These are phyloP conservation scores for Pandemis cinnamomeana DNA, from an alignment of 2,888 invertebrate genomes.

Conservation along the genomic window DNA sequence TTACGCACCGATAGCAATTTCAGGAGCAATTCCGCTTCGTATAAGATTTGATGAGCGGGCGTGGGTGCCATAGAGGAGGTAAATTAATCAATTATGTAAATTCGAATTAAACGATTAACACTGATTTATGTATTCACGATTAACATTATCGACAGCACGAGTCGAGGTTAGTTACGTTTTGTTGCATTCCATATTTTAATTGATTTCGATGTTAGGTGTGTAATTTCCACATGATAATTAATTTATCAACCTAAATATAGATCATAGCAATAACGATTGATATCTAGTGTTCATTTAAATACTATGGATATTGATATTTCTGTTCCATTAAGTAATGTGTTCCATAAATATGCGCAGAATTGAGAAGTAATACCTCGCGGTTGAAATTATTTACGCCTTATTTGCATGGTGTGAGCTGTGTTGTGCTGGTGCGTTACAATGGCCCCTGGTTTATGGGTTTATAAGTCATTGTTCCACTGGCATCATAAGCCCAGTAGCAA, in stretches of 20 bases:
- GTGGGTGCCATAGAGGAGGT: conserved; percentile 1
- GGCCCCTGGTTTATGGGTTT: too few species aligned
- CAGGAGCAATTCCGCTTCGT: conserved; percentile 1
- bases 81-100: conserved; percentile 13
- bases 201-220: too few species aligned
- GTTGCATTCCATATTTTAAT: background rate
- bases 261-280: background rate
- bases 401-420: too few species aligned
- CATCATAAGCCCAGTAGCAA: background rate
- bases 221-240: too few species aligned
- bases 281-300: background rate
- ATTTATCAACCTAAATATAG: background rate
- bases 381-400: too few species aligned
- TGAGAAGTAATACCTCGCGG: too few species aligned
- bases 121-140: background rate
- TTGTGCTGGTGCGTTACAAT: too few species aligned
- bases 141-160: background rate
- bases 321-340: too few species aligned
- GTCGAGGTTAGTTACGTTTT: background rate
- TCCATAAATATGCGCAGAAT: too few species aligned
- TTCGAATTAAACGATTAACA: background rate
- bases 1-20: conserved; percentile 1
- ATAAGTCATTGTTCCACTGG: too few species aligned
- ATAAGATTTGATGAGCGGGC: conserved; percentile 13
- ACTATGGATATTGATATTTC: too few species aligned